Evolutionary conservation across 2,113 vertebrate species (phyloP), one percentile per base, ranked within the genome.

Genomic region (Heterochromis multidens): DNA sequence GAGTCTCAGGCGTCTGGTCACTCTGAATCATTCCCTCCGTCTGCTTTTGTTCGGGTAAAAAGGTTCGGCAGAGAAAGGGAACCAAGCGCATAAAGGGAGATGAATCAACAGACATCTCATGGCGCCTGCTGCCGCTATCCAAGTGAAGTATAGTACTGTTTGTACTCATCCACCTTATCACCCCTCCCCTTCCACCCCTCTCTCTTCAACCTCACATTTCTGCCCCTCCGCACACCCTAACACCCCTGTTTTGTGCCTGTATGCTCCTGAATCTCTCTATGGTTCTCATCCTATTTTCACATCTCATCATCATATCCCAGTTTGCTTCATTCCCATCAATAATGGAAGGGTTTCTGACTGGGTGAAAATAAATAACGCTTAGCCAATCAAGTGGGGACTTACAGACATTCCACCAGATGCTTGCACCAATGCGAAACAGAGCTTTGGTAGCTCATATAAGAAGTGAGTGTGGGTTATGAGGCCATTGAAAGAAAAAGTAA

Each of bases 1-100:
- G 81, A 89, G 94, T 89, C 95, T 92, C 92, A 27, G 87, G 91
- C 86, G 87, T 90, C 92, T 94, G 94, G 93, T 93, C 93, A 91
- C 88, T 93, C 92, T 92, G 95, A 95, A 94, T 94, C 93, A 86
- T 84, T 87, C 79, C 74, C 87, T 79, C 58, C 81, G 29, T 86
- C 92, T 80, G 85, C 91, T 89, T 93, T 96, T 96, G 94, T 96
- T 89, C 56, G 52, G 87, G 70, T 77, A 88, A 85, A 92, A 93
- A 90, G 86, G 83, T 91, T 86, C 43, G 8, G 40, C 46, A 29
- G 67, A 87, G 82, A 90, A 90, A 91, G 79, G 70, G 83, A 88
- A 90, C 54, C 77, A 57, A 81, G 76, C 33, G 40, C 72, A 94
- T 90, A 90, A 90, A 91, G 40, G 77, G 58, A 92, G 85, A 93